Conservation (phyloP, 2,888 invertebrate species). For the Zygothrica quintamaculata region DNA sequence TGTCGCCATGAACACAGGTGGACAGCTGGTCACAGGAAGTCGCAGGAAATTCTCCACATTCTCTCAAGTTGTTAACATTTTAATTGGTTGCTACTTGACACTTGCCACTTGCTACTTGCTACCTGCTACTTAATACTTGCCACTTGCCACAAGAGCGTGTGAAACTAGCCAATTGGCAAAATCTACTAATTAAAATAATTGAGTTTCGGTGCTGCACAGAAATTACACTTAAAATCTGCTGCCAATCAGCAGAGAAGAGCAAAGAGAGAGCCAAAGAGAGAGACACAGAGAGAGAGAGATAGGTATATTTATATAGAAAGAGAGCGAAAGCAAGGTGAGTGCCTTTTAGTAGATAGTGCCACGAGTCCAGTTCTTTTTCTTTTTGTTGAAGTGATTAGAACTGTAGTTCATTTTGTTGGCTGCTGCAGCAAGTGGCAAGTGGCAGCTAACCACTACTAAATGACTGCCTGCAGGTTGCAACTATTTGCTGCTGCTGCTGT, state of each 20-base stretch:
- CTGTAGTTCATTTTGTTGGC: slow-evolving; percentile 18
- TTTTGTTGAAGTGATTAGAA: background rate
- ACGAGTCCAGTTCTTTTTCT: slow-evolving; percentile 1
- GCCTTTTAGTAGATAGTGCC: slow-evolving; percentile 18
- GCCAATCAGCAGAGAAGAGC: slow-evolving; percentile 43
- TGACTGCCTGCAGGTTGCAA: slow-evolving; percentile 34
- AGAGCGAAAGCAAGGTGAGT: too few relatives aligned
- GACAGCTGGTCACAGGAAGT: slow-evolving; percentile 42
- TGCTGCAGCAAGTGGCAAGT: slow-evolving; percentile 34
- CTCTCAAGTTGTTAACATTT: slow-evolving; percentile 45
- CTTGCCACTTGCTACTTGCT: slow-evolving; percentile 9
- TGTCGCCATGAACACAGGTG: slow-evolving; percentile 35
- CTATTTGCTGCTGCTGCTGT: slow-evolving; percentile 18
- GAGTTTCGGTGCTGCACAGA: slow-evolving; percentile 36
- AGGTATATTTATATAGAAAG: too few relatives aligned
- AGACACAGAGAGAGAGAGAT: too few relatives aligned
- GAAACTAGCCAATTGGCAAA: slow-evolving; percentile 54
- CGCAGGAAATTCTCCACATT: slow-evolving; percentile 16
- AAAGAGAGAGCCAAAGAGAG: too few relatives aligned
- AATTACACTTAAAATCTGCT: slow-evolving; percentile 37
- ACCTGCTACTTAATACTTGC: slow-evolving; percentile 17
- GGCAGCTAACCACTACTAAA: slow-evolving; percentile 56
- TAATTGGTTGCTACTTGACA: slow-evolving; percentile 43
- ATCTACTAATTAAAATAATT: slow-evolving; percentile 74
- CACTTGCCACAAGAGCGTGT: slow-evolving; percentile 38